Evolutionary conservation across 1,140 invertebrate species (phyloP), one percentile per base, ranked within the genome.

Genomic region (Papilio dardanus): DNA sequence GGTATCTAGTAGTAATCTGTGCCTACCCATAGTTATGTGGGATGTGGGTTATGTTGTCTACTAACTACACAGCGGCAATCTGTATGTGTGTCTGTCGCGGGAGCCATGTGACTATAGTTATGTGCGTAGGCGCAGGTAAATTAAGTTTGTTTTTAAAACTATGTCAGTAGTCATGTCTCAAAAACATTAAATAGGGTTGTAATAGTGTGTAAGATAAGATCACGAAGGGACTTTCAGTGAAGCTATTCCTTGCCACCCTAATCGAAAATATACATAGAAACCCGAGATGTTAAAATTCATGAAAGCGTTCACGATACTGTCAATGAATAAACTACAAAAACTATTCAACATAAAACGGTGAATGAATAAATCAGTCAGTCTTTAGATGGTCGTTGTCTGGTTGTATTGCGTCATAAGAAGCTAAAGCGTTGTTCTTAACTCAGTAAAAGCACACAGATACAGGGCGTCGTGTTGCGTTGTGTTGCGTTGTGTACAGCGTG

Each of bases 401-500:
- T n/a, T n/a, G n/a, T 50, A 5, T 54, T 62, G 54, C 54, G 54
- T 62, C 54, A 84, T 88, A 86, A 75, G 87, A 92, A 92, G 92
- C 92, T 91, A 91, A 73, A 93, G 92, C 92, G 81, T 87, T 83
- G 74, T 83, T 80, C 77, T 74, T 84, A 86, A 84, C 91, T 79
- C 88, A 85, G 58, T 76, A 79, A 82, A 91, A 92, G 88, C 91
- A 90, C 89, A 92, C 88, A 90, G 83, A 82, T 69, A 86, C 85
- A 90, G 82, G 84, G 88, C 91, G 85, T 91, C n/a, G n/a, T n/a
- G n/a, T n/a, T n/a, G n/a, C n/a, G n/a, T n/a, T n/a, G n/a, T n/a
- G n/a, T n/a, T n/a, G n/a, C 90, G 87, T 82, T 87, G 88, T 88
- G 86, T 90, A 88, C 88, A 89, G 89, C 90, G 83, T 77, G 88